phyloP scores from a whole-genome alignment of 2,797 vertebrate genomes.

The Liasis olivaceus region DNA sequence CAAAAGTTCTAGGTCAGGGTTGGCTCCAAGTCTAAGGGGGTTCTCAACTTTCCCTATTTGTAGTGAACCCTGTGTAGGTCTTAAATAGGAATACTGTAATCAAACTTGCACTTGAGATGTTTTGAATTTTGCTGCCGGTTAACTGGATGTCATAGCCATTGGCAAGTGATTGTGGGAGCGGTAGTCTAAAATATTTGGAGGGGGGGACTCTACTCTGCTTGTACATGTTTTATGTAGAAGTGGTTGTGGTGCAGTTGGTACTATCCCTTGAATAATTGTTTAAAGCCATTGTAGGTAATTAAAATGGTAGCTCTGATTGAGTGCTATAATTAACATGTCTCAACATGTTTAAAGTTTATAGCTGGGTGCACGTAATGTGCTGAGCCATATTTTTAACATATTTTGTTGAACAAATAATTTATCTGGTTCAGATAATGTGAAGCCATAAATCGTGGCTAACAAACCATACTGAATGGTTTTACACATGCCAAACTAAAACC shows the following conservation, averaged over 20 bases:
- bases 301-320: background rate
- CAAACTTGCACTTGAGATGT: background rate
- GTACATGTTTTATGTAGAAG: background rate
- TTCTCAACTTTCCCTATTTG: background rate
- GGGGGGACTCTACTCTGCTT: background rate
- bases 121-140: background rate
- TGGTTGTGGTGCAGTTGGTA: background rate
- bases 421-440: background rate
- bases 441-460: background rate
- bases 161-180: background rate
- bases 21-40: background rate
- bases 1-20: background rate
- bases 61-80: background rate
- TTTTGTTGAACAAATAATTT: background rate
- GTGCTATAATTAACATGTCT: background rate
- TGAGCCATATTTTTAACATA: background rate
- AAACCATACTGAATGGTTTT: background rate
- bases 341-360: too few relatives aligned
- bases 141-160: background rate
- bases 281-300: background rate
- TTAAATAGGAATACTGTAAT: background rate
- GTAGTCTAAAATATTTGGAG: background rate
- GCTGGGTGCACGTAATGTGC: background rate
- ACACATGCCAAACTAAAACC: background rate
- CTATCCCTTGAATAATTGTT: background rate